These are phyloP conservation scores for Kryptolebias ocellatus DNA, from an alignment of 2,797 vertebrate genomes.

Conservation along the genomic window DNA sequence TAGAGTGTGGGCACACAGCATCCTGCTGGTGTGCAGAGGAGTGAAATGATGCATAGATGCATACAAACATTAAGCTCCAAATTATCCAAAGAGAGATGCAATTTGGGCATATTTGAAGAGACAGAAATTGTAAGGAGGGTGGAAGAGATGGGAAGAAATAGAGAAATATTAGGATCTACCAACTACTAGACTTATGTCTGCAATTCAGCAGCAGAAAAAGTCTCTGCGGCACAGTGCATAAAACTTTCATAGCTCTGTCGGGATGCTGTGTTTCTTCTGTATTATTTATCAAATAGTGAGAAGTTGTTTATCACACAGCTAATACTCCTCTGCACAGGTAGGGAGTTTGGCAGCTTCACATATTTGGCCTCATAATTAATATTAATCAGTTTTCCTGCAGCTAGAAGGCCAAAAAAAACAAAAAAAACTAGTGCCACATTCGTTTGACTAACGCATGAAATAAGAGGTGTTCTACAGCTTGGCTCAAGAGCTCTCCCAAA, in stretches of 20 bases:
- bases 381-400: constrained; percentile 53
- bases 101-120: constrained; percentile 56
- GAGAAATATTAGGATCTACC: constrained; percentile 66
- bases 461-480: constrained; percentile 10
- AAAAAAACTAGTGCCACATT: constrained; percentile 45
- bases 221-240: constrained; percentile 69
- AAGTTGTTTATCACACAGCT: constrained; percentile 79
- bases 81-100: constrained; percentile 20
- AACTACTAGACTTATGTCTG: constrained; percentile 55
- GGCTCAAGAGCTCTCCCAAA: constrained; percentile 22
- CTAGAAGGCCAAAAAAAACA: constrained; percentile 40
- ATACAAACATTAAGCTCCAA: constrained; percentile 37
- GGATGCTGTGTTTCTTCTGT: constrained; percentile 77
- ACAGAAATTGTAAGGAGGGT: constrained; percentile 31
- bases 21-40: constrained; percentile 39
- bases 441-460: constrained; percentile 50
- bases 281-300: constrained; percentile 81
- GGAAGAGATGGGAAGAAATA: constrained; percentile 37
- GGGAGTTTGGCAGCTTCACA: constrained; percentile 41
- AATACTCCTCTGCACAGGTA: constrained; percentile 72
- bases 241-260: constrained; percentile 79
- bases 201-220: constrained; percentile 53
- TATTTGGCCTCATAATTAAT: constrained; percentile 62
- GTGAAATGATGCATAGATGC: constrained; percentile 7
- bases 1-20: constrained; percentile 22